Percentiles rank a stretch among this genome's conserved stretches.
Evolutionary conservation across 2,888 invertebrate genomes (phyloP).

Genomic region (Chironomus riparius): DNA sequence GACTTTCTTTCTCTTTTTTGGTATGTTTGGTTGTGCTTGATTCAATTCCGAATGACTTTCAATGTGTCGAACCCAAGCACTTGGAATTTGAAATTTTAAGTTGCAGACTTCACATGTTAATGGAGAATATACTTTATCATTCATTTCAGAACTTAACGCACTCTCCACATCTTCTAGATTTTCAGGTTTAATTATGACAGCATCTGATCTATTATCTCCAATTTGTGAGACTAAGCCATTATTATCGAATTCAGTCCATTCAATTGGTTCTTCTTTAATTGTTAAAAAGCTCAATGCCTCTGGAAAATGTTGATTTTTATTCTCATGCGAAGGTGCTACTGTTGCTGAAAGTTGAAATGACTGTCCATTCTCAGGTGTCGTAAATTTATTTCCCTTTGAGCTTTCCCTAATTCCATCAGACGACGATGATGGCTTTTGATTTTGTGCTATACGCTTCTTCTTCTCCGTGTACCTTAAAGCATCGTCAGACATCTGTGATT

Average conservation of each 20-base stretch:
- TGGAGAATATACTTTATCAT: conserved; percentile 58
- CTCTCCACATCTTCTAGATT: conserved; percentile 34
- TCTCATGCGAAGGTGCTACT: conserved; percentile 29
- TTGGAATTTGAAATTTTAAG: conserved; percentile 71
- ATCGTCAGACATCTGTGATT: background rate
- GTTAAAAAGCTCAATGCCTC: conserved; percentile 30
- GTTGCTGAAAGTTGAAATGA: background rate
- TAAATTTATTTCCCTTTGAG: background rate
- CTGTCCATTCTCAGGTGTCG: background rate
- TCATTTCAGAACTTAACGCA: conserved; percentile 25
- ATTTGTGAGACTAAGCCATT: conserved; percentile 1
- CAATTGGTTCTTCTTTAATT: conserved; percentile 57
- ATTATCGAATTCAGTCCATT: conserved; percentile 58
- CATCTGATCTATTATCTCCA: conserved; percentile 3
- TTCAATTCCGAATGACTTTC: conserved; percentile 59
- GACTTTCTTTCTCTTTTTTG: conserved; percentile 46
- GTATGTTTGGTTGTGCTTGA: conserved; percentile 44
- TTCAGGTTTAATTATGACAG: conserved; percentile 61
- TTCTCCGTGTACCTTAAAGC: conserved; percentile 11
- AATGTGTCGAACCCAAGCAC: conserved; percentile 75
- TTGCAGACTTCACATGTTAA: conserved; percentile 75
- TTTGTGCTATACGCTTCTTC: conserved; percentile 15
- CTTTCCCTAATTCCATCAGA: background rate
- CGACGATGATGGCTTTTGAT: conserved; percentile 10
- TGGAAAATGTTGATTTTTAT: conserved; percentile 25